Conservation (phyloP, 2,113 vertebrate species). For the Coracopsis vasa region DNA sequence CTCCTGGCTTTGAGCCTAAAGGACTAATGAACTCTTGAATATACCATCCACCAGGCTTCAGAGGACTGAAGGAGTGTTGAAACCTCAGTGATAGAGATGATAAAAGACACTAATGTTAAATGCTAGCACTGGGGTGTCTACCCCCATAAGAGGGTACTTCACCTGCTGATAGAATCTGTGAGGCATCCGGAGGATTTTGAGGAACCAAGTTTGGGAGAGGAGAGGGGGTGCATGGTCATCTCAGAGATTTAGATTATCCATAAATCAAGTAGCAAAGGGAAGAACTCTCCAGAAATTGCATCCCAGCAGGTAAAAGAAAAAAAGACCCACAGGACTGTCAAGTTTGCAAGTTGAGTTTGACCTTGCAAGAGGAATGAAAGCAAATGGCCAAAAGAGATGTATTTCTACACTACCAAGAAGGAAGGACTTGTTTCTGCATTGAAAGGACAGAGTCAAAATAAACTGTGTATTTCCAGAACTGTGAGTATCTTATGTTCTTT, state of each 20-base stretch:
- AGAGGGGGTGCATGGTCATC: neutral
- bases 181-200: neutral
- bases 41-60: neutral
- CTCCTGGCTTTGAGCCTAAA: neutral
- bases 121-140: accelerated
- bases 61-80: neutral
- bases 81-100: neutral
- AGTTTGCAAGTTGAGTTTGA: neutral
- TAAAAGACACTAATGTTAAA: neutral
- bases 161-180: neutral
- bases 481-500: neutral
- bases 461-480: neutral
- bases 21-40: neutral
- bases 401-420: neutral
- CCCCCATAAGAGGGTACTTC: accelerated
- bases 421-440: neutral
- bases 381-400: neutral
- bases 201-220: neutral
- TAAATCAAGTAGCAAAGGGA: neutral
- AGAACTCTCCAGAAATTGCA: neutral
- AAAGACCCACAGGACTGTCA: neutral
- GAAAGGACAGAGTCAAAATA: neutral
- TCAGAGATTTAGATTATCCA: neutral
- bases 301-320: neutral
- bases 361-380: neutral